Conservation (phyloP, 1,140 invertebrate species). For the Aphelinus atriplicis region DNA sequence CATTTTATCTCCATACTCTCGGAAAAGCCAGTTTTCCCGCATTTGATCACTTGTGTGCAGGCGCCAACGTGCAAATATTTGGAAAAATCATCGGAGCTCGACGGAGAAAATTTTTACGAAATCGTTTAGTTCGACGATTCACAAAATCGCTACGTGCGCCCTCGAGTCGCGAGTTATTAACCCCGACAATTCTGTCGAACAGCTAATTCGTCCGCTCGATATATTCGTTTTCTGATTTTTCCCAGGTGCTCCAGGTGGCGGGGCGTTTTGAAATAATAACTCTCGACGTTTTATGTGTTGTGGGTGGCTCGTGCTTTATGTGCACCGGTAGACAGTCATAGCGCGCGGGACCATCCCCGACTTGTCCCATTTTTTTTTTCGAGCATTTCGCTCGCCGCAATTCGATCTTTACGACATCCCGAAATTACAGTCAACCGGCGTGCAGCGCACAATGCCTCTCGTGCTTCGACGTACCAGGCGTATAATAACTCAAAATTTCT, state of each 20-base stretch:
- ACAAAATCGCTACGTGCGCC: constrained; percentile 22
- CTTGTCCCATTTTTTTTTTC: constrained; percentile 50
- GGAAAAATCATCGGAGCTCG: background rate
- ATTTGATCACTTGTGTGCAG: too few relatives aligned
- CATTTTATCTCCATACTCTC: too few relatives aligned
- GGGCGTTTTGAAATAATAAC: constrained; percentile 61
- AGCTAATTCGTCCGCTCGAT: too few relatives aligned
- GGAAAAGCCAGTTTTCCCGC: too few relatives aligned
- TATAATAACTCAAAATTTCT: constrained; percentile 31
- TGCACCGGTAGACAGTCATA: constrained; percentile 55
- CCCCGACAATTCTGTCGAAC: too few relatives aligned
- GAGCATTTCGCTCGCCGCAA: constrained; percentile 30
- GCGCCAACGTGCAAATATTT: too few relatives aligned
- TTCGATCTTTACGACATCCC: constrained; percentile 51
- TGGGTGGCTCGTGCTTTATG: constrained; percentile 61
- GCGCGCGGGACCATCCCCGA: too few relatives aligned
- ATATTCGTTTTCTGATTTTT: too few relatives aligned
- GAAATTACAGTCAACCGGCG: constrained; percentile 18
- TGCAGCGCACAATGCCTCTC: too few relatives aligned
- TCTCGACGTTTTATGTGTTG: constrained; percentile 59
- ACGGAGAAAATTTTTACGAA: background rate
- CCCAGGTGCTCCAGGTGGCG: constrained; percentile 51
- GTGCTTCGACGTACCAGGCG: background rate
- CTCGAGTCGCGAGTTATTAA: too few relatives aligned
- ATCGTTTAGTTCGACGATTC: background rate